Evolutionary conservation across 1,140 invertebrate genomes (phyloP).

Genomic region (Scaptomyza graminum): DNA sequence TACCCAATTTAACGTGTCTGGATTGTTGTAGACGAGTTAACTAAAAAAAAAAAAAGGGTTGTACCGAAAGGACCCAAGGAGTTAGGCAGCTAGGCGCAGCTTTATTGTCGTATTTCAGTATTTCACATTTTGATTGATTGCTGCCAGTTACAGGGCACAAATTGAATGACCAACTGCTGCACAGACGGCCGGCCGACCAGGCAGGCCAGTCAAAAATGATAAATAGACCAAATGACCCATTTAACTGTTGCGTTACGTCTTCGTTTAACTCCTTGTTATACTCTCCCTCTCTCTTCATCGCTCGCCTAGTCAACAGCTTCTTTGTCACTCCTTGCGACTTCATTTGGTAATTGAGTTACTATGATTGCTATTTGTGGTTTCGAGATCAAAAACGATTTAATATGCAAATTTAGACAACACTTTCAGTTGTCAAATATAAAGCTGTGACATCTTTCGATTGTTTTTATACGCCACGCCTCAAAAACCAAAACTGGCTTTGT

Average conservation of each 20-base stretch:
- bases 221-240: slow-evolving; percentile 57
- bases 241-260: slow-evolving; percentile 48
- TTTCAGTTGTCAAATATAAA: neutral
- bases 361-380: slow-evolving; percentile 7
- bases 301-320: too few relatives aligned
- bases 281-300: too few relatives aligned
- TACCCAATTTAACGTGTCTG: slow-evolving; percentile 49
- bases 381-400: slow-evolving; percentile 7
- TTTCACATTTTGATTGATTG: slow-evolving; percentile 51
- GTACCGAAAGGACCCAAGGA: neutral
- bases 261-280: neutral
- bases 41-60: slow-evolving; percentile 26
- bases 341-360: slow-evolving; percentile 32
- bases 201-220: slow-evolving; percentile 46
- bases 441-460: neutral
- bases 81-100: too few relatives aligned
- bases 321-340: too few relatives aligned
- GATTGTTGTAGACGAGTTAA: slow-evolving; percentile 18
- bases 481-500: slow-evolving; percentile 17
- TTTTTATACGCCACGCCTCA: neutral
- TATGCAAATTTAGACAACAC: neutral
- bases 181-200: too few relatives aligned
- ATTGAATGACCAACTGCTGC: slow-evolving; percentile 55
- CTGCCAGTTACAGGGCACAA: slow-evolving; percentile 51
- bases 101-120: slow-evolving; percentile 17